A percentile compares a stretch with the other conserved stretches of the same genome.
Evolutionary conservation across 2,888 invertebrate species (phyloP).

Genomic region (Himalopsyche tibetana): DNA sequence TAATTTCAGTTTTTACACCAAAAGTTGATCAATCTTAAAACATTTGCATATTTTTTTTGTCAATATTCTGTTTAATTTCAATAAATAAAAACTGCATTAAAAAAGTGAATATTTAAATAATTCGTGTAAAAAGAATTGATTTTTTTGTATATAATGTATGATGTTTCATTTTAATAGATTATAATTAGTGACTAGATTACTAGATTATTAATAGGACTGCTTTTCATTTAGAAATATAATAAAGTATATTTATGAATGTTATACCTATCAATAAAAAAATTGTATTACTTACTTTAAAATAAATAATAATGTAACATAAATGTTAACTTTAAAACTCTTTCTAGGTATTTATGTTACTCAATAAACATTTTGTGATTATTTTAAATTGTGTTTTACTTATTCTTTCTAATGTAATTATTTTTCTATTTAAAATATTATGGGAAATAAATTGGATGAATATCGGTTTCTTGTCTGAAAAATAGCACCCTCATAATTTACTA

Average conservation of each 20-base stretch:
- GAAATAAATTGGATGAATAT: no score
- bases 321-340: slow-evolving; percentile 43
- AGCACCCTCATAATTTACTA: no score
- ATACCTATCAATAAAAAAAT: neutral
- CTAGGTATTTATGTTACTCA: slow-evolving; percentile 61
- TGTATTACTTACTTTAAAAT: neutral
- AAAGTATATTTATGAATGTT: slow-evolving; percentile 20
- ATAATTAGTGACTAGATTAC: slow-evolving; percentile 34
- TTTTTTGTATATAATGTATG: slow-evolving; percentile 36
- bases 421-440: no score
- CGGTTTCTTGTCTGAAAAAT: no score
- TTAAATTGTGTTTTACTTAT: slow-evolving; percentile 49
- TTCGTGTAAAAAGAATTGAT: neutral
- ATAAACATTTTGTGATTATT: slow-evolving; percentile 57
- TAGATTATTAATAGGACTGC: neutral
- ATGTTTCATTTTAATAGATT: slow-evolving; percentile 34
- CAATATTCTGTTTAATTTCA: neutral
- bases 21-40: no score
- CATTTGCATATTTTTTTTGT: no score
- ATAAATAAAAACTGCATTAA: neutral
- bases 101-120: neutral
- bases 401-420: neutral
- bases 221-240: slow-evolving; percentile 11
- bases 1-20: no score
- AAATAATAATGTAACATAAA: slow-evolving; percentile 22